Evolutionary conservation across 1,140 invertebrate species (phyloP), one percentile per base, ranked within the genome.

Genomic region (Lerema accius): DNA sequence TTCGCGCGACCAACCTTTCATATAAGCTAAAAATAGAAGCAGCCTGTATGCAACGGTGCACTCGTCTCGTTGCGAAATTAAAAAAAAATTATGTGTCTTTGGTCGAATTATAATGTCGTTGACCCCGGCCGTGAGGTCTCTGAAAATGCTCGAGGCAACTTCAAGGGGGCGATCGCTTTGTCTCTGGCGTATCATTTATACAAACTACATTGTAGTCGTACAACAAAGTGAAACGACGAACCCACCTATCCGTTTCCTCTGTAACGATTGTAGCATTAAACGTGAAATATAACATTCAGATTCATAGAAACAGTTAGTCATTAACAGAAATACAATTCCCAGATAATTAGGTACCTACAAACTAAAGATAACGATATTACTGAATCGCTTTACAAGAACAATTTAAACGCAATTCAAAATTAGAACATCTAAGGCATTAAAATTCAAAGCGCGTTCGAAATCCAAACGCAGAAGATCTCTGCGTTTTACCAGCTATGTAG

Each of bases 21-120:
- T 72, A 67, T 60, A 62, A 40, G 53, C 73, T 76, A 76, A 65
- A 76, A 70, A 76, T 76, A 73, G 71, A 73, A 55, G 53, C 15
- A 70, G 49, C 56, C 51, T 59, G 32, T 60, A 53, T 67, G 63
- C 65, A 61, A 63, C 61, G 63, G 43, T 56, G 58, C 58, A 67
- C 11, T 39, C 43, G 49, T 23, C 32, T 40, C 53, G 40, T 32
- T 45, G 53, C 26, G 17, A 56, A 32, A 56, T 56, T 45, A 32
- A 43, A 43, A 56, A 32, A 32, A 13, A n/a, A 23, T 35, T 15
- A 49, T 35, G 7, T 46, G 15, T 35, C 42, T 58, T 46, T 37
- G n/a, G 42, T 11, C 39, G 42, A 58, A 35, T 19, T 46, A 46
- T 17, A 58, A 58, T 58, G 43, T 32, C 35, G 55, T 58, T 46